Conservation (phyloP, 2,113 vertebrate species). For the Grammomys surdaster region DNA sequence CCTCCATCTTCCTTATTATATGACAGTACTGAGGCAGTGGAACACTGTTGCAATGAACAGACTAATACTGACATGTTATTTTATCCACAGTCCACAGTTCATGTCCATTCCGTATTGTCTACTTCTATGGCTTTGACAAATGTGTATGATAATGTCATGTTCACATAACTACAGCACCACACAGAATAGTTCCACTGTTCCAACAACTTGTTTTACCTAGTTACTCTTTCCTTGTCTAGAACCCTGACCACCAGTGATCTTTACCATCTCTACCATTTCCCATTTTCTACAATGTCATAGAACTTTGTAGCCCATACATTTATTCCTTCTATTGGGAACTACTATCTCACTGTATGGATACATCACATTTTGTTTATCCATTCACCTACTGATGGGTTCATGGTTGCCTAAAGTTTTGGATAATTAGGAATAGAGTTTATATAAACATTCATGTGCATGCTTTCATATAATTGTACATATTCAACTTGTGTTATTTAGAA, state of each 20-base stretch:
- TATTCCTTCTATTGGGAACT: slow-evolving; percentile 29
- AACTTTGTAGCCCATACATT: background rate
- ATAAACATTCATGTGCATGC: background rate
- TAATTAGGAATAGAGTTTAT: background rate
- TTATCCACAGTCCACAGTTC: background rate
- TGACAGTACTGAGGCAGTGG: background rate
- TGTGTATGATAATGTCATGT: background rate
- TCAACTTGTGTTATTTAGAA: background rate
- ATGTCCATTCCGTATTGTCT: background rate
- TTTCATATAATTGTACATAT: slow-evolving; percentile 1
- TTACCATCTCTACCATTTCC: background rate
- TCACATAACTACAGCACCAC: background rate
- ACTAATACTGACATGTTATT: background rate
- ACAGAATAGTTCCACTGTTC: background rate
- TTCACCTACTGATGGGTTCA: background rate
- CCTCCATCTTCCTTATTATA: background rate
- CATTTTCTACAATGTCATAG: background rate
- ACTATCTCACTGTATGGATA: background rate
- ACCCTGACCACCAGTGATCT: background rate
- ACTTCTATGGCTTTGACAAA: background rate
- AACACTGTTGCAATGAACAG: background rate
- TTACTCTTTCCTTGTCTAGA: background rate
- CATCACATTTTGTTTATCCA: background rate
- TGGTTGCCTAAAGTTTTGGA: background rate
- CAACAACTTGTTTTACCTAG: background rate